phyloP scores from a whole-genome alignment of 2,113 vertebrate genomes.

The Rousettus leschenaultii region DNA sequence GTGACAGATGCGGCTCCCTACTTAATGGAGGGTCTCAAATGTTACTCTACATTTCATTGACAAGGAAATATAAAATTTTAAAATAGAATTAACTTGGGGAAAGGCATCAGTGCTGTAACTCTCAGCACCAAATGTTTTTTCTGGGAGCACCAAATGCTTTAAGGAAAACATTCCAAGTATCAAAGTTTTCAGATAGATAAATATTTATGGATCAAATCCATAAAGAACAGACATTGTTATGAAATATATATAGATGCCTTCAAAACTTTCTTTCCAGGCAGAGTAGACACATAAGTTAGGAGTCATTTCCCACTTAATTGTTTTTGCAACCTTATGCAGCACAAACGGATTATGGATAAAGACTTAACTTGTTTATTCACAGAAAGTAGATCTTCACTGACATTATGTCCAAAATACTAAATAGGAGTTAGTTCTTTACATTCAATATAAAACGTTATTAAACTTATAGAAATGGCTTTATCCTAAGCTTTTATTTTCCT shows the following conservation, averaged over 20 bases:
- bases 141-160: constrained; percentile 70
- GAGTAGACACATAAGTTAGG: constrained; percentile 70
- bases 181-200: constrained; percentile 76
- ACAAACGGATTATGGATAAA: constrained; percentile 44
- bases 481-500: background rate
- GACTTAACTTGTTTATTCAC: constrained; percentile 10
- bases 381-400: constrained; percentile 30
- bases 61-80: constrained; percentile 45
- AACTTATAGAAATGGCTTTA: background rate
- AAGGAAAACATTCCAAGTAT: constrained; percentile 72
- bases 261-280: constrained; percentile 68
- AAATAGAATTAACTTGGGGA: constrained; percentile 69
- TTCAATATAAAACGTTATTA: background rate
- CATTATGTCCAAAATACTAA: constrained; percentile 44
- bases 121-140: constrained; percentile 75
- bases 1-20: constrained; percentile 59
- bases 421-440: background rate
- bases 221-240: constrained; percentile 72
- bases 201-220: constrained; percentile 67
- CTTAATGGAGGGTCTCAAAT: constrained; percentile 62
- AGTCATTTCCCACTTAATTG: constrained; percentile 73
- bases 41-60: constrained; percentile 67
- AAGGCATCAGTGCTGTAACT: constrained; percentile 57
- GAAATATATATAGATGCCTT: constrained; percentile 72
- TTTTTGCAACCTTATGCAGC: constrained; percentile 66